Conservation (phyloP, 2,888 invertebrate species). For the Holacanthella duospinosa region DNA sequence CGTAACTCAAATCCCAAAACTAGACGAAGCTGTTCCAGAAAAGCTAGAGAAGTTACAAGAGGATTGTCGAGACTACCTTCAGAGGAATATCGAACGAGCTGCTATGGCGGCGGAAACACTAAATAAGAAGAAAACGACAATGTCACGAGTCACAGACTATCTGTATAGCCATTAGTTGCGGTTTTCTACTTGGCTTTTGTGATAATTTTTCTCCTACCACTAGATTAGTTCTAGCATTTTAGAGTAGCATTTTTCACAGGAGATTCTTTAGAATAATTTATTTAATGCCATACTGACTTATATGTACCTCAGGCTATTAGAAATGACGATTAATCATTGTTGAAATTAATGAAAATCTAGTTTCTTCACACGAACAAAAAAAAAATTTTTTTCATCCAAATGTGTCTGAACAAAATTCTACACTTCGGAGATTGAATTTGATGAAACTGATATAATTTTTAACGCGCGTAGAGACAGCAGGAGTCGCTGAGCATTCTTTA, state of each 20-base stretch:
- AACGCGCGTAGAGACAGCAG: neutral
- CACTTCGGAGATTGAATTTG: neutral
- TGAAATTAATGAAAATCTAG: too few relatives aligned
- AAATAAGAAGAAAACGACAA: constrained; percentile 19
- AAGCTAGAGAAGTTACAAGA: constrained; percentile 50
- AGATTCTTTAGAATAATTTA: neutral
- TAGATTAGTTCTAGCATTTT: neutral
- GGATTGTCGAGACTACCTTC: constrained; percentile 32
- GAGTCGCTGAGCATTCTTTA: neutral
- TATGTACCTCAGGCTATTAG: too few relatives aligned
- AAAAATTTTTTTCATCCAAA: neutral
- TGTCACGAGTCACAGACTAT: constrained; percentile 23
- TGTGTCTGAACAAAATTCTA: neutral
- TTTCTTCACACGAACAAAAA: too few relatives aligned
- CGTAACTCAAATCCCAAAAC: constrained; percentile 61
- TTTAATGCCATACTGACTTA: too few relatives aligned
- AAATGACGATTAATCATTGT: too few relatives aligned
- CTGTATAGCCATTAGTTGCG: too few relatives aligned
- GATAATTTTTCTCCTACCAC: too few relatives aligned
- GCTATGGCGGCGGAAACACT: constrained; percentile 18
- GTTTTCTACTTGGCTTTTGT: too few relatives aligned
- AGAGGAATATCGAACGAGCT: constrained; percentile 29
- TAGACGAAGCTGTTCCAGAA: constrained; percentile 67
- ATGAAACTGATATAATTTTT: neutral
- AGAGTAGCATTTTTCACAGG: too few relatives aligned